phyloP scores from a whole-genome alignment of 2,797 vertebrate genomes.

The Hapalemur alaotrensis region DNA sequence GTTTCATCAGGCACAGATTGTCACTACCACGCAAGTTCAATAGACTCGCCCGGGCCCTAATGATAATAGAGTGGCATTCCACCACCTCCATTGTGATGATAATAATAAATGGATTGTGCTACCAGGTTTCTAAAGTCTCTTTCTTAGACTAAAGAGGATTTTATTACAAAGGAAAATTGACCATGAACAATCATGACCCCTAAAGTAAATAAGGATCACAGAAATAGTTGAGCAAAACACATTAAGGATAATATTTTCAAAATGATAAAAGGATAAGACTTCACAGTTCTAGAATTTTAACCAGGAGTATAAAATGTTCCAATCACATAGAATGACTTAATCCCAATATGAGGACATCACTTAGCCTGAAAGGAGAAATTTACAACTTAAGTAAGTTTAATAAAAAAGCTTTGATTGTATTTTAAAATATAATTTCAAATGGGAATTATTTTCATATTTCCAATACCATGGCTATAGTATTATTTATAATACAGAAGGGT shows the following conservation, averaged over 20 bases:
- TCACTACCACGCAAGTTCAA: slow-evolving; percentile 38
- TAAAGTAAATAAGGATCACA: background rate
- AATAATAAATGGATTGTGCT: background rate
- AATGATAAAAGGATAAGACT: background rate
- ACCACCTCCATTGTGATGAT: background rate
- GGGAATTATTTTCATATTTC: background rate
- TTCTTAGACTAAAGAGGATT: background rate
- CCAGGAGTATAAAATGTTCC: background rate
- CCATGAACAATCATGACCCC: background rate
- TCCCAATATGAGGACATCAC: background rate
- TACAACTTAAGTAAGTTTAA: background rate
- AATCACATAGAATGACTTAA: background rate
- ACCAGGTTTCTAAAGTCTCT: background rate
- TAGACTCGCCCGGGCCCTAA: slow-evolving; percentile 3
- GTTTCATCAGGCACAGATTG: slow-evolving; percentile 59
- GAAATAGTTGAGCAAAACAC: background rate
- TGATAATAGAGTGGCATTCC: slow-evolving; percentile 49
- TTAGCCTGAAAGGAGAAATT: background rate
- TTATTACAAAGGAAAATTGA: slow-evolving; percentile 3
- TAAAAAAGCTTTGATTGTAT: background rate
- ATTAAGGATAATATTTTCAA: background rate
- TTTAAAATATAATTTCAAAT: background rate
- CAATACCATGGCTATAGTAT: background rate
- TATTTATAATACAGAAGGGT: background rate
- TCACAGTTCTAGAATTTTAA: background rate